Evolutionary conservation across 2,113 vertebrate genomes (phyloP).

Genomic region (Felis chaus): DNA sequence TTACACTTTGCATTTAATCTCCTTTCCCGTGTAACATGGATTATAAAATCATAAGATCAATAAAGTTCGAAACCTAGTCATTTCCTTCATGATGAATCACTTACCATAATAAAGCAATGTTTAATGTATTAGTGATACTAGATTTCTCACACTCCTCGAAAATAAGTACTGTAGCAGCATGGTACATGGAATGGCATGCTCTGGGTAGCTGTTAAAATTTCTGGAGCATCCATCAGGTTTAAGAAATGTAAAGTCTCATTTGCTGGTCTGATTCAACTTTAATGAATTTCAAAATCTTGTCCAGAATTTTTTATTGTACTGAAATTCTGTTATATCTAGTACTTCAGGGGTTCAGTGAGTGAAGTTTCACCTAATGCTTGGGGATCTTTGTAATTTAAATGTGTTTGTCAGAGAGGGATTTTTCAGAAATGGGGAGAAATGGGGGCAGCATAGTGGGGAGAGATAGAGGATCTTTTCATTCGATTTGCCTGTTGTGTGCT

Average conservation of each 20-base stretch:
- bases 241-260: conserved; percentile 26
- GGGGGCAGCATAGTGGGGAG: neutral
- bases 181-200: neutral
- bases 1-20: conserved; percentile 38
- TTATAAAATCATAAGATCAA: conserved; percentile 47
- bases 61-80: conserved; percentile 15
- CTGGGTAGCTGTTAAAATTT: conserved; percentile 33
- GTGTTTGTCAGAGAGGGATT: conserved; percentile 9
- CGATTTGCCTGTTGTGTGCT: neutral
- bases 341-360: neutral
- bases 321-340: conserved; percentile 16
- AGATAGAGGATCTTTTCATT: neutral
- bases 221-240: neutral
- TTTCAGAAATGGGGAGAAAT: neutral
- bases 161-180: conserved; percentile 11
- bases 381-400: conserved; percentile 16
- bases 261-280: conserved; percentile 47
- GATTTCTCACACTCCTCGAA: conserved; percentile 20
- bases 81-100: conserved; percentile 46
- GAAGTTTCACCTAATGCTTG: conserved; percentile 28
- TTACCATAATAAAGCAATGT: neutral
- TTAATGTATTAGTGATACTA: conserved; percentile 16
- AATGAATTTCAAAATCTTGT: conserved; percentile 44
- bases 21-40: neutral
- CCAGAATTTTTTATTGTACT: neutral